Base-by-base conservation (phyloP, 2,797 vertebrate species). In the Erpetoichthys calabaricus region DNA sequence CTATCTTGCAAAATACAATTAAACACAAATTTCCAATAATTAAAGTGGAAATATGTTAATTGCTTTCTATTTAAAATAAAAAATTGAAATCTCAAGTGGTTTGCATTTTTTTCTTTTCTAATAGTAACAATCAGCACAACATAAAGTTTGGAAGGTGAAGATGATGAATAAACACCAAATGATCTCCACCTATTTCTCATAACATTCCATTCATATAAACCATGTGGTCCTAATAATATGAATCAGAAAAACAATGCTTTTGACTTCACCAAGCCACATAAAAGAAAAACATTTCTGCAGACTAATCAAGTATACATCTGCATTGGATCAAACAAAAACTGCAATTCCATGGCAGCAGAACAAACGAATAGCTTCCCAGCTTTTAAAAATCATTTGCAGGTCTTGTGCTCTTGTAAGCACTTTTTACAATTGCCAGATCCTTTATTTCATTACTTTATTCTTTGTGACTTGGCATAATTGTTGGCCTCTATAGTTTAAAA, bases 161-260 rank as follows among this genome's bases (percentile, higher is more conserved):
- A 54, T 7, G 53, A 43, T 42, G 53, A 54, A 43, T 43, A 41
- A 5, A 10, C 42, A 10, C 51, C 3, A 53, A n/a, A 41, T 10
- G n/a, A 7, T 7, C 53, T 54, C 7, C 41, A 54, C 6, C 42
- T 43, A 56, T 45, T 6, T n/a, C 9, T 10, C 7, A 0, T 2
- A 67, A 60, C 65, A 42, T 4, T 59, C 46, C 47, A 68, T 60
- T 57, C 58, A 69, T 57, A 45, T 43, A 66, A 64, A 52, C 60
- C 73, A 74, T 62, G 70, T 69, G 76, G 73, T 68, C 72, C 64
- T 58, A 69, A 73, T 65, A 66, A 68, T 59, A 62, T 56, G 55
- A 65, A 59, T 67, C 60, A 1, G 56, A 57, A 57, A 63, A 71
- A 67, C 68, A 68, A 67, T 63, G 70, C 70, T 67, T 54, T 7